phyloP scores from a whole-genome alignment of 1,140 invertebrate species.

The Propsilocerus akamusi region DNA sequence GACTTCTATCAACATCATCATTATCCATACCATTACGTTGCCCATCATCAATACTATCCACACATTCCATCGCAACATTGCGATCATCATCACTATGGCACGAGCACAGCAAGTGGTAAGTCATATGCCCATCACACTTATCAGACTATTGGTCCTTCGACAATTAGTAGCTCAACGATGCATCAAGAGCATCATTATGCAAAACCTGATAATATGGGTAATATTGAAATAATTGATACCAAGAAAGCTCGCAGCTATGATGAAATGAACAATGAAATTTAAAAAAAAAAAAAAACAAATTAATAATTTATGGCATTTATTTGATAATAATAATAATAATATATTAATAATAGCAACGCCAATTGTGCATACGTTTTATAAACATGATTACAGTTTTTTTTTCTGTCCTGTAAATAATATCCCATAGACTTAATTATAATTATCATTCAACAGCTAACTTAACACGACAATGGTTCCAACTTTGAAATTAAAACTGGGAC shows the following conservation, averaged over 20 bases:
- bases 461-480: too few species aligned
- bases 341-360: too few species aligned
- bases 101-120: not conserved
- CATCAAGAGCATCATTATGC: not conserved
- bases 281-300: too few species aligned
- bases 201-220: not conserved
- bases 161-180: not conserved
- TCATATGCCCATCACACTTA: not conserved
- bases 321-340: too few species aligned
- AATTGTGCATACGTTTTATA: too few species aligned
- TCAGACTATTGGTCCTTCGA: not conserved
- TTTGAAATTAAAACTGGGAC: too few species aligned
- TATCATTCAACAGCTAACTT: too few species aligned
- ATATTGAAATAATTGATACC: slow-evolving; percentile 1
- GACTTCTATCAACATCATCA: slow-evolving; percentile 1
- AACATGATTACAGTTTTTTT: too few species aligned
- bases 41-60: slow-evolving; percentile 1
- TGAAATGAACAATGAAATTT: not conserved
- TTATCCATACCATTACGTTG: not conserved
- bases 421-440: too few species aligned
- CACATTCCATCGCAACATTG: not conserved
- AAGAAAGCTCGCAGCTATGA: not conserved
- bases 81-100: slow-evolving; percentile 1
- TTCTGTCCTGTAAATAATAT: too few species aligned
- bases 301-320: too few species aligned